Evolutionary conservation across 2,888 invertebrate species (phyloP), one percentile per base, ranked within the genome.

Genomic region (Lepidocyrtinus sp.): DNA sequence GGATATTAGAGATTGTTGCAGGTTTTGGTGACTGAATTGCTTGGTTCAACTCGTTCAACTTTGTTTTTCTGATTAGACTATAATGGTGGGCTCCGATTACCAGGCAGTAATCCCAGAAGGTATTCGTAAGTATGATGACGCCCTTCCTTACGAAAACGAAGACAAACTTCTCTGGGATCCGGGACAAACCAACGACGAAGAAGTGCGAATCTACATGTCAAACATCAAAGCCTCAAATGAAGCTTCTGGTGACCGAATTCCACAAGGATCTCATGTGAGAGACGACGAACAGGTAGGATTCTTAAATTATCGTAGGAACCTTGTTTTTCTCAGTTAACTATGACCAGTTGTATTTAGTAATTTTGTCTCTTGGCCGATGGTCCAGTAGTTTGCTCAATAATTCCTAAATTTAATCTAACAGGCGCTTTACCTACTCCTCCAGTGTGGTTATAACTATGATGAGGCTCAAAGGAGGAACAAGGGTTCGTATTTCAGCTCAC

Each of bases 141-240:
- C 95, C n/a, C 90, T 95, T 82, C 96, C 96, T 0, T 96, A 97
- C 88, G 96, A 97, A 90, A 97, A 97, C 90, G 97, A 97, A 88
- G 98, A 98, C 88, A 95, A 96, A 89, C 91, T 97, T 71, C 90
- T 98, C 9, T 98, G 98, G 98, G 95, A 97, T 88, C 97, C 98
- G 0, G 92, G 91, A 85, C 92, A 92, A 83, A 90, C 97, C 74
- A 91, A 91, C 45, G 93, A 93, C 87, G 90, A 90, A 61, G 91
- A 92, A 79, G 94, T 86, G 7, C 75, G 45, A 0, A 65, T 78
- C n/a, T 87, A 83, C 55, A 82, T 87, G 19, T 71, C 65, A 5
- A 77, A 67, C 26, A 75, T 87, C 1, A 85, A 85, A 71, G 75
- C 83, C 24, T 80, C 85, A 24, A 76, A 73, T 25, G 70, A 55